A percentile compares a stretch with the other conserved stretches of the same genome.
Evolutionary conservation across 2,113 vertebrate genomes (phyloP).

Genomic region (Leucopsar rothschildi): DNA sequence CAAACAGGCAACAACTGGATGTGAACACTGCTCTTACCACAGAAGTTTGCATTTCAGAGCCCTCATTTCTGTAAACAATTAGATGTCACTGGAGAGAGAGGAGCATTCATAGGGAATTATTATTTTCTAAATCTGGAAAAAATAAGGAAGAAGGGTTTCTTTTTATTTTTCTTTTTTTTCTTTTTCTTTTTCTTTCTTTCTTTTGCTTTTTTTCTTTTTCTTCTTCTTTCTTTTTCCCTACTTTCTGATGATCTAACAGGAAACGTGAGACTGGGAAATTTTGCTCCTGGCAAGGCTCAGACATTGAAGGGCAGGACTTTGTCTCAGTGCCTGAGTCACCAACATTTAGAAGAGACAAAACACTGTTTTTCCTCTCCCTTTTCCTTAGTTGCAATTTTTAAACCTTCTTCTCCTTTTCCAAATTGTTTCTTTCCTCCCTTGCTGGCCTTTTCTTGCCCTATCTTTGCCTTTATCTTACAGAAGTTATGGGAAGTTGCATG

Average conservation of each 20-base stretch:
- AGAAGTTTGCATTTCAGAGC: neutral
- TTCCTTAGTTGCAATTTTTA: neutral
- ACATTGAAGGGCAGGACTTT: neutral
- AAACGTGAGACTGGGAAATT: neutral
- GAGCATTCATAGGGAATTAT: neutral
- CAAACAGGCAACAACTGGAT: neutral
- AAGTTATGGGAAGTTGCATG: neutral
- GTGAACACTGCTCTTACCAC: neutral
- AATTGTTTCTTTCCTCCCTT: neutral
- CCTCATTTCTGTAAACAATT: neutral
- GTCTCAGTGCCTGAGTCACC: neutral
- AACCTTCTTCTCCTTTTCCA: neutral
- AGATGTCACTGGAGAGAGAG: neutral
- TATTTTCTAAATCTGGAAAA: neutral
- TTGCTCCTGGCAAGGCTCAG: accelerated
- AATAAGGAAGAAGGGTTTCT: neutral
- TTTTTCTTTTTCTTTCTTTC: too few relatives aligned
- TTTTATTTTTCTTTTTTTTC: too few relatives aligned
- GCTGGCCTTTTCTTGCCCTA: neutral
- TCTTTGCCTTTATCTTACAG: neutral
- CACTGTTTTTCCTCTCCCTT: neutral
- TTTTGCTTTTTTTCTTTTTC: too few relatives aligned
- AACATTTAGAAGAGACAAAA: neutral
- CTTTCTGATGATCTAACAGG: neutral
- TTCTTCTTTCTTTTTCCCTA: too few relatives aligned